phyloP scores from a whole-genome alignment of 2,113 vertebrate species.

The Phylloscopus trochilus region DNA sequence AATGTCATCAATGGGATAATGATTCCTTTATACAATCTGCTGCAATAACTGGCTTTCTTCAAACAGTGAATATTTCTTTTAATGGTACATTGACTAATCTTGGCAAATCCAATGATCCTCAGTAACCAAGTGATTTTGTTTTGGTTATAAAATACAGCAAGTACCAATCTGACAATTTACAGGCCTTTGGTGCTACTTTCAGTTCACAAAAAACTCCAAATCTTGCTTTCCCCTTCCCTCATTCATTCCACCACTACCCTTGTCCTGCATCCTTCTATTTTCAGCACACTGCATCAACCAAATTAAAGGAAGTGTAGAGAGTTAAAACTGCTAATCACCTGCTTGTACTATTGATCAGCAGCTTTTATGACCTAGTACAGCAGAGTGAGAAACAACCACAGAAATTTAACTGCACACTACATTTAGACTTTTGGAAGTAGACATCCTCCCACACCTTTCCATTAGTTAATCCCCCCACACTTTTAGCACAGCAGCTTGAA shows the following conservation, averaged over 20 bases:
- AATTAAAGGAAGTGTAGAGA: neutral
- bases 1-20: neutral
- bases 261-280: neutral
- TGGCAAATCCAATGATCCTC: neutral
- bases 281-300: neutral
- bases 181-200: neutral
- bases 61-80: neutral
- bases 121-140: neutral
- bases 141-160: neutral
- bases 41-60: neutral
- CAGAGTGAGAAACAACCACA: neutral
- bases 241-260: neutral
- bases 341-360: conserved; percentile 17
- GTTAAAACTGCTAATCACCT: conserved; percentile 11
- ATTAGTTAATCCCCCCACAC: neutral
- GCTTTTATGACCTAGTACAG: neutral
- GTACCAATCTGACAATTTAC: neutral
- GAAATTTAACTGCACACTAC: neutral
- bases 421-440: neutral
- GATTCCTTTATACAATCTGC: neutral
- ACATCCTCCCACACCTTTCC: neutral
- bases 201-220: neutral
- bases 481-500: neutral
- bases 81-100: neutral
- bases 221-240: neutral